These are phyloP conservation scores for Trogon melanurus DNA, from an alignment of 2,113 vertebrate species.

Conservation along the genomic window DNA sequence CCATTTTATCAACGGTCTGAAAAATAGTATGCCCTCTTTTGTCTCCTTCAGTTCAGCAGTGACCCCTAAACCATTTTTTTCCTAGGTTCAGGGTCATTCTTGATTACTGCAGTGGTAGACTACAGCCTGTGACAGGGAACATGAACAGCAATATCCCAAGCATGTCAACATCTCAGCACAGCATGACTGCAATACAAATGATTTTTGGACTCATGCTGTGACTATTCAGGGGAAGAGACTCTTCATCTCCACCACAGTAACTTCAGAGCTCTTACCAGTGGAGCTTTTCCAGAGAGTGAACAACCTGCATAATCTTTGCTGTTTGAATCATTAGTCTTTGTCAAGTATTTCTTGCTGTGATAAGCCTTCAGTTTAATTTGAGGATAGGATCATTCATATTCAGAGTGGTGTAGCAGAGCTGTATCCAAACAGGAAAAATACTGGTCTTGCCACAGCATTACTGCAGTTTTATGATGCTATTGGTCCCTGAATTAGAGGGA, in stretches of 20 bases:
- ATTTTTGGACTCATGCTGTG: not conserved
- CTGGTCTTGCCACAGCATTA: not conserved
- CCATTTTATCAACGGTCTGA: not conserved
- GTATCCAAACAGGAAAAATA: not conserved
- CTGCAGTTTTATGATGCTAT: not conserved
- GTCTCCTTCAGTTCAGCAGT: not conserved
- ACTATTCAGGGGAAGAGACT: not conserved
- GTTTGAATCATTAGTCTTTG: not conserved
- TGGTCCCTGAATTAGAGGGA: not conserved
- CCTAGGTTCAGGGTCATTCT: not conserved
- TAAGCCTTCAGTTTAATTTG: conserved; percentile 9
- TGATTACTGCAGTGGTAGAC: not conserved
- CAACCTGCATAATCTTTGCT: not conserved
- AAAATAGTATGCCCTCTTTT: not conserved
- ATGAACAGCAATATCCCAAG: not conserved
- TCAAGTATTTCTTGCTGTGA: not conserved
- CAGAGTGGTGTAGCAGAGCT: not conserved
- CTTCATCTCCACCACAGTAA: not conserved
- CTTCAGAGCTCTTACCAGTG: not conserved
- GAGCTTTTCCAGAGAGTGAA: not conserved
- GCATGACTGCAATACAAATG: conserved; percentile 6
- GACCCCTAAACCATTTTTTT: not conserved
- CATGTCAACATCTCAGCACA: not conserved
- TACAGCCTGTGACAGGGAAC: not conserved
- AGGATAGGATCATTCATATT: not conserved